Conservation (phyloP, 1,140 invertebrate genomes). For the Trachymyrmex cornetzi region DNA sequence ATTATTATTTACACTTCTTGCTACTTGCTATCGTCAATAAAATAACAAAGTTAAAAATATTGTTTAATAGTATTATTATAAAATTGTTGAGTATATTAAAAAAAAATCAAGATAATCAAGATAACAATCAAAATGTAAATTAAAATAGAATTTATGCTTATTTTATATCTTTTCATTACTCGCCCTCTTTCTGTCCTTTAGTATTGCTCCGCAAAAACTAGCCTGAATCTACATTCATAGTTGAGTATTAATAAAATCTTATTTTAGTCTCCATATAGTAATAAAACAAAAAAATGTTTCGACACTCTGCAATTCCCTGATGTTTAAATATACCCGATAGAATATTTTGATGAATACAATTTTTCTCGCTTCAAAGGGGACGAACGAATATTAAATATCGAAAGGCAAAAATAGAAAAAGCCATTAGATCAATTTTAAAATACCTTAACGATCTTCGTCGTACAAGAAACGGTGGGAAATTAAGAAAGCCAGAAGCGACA, state of each 20-base stretch:
- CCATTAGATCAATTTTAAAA: background rate
- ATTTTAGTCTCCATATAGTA: background rate
- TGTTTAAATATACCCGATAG: conserved; percentile 1
- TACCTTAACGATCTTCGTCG: background rate
- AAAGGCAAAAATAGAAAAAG: background rate
- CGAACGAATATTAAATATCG: conserved; percentile 29
- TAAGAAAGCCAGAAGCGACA: background rate
- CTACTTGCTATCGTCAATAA: background rate
- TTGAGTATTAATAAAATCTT: background rate
- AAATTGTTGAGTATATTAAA: too few relatives aligned
- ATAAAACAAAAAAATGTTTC: background rate
- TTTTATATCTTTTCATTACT: too few relatives aligned
- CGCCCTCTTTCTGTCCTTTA: too few relatives aligned
- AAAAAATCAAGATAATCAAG: too few relatives aligned
- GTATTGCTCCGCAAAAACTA: too few relatives aligned
- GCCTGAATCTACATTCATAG: background rate
- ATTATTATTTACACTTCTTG: background rate
- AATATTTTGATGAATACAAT: background rate
- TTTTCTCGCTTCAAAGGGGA: background rate
- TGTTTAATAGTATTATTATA: background rate
- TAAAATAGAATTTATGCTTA: too few relatives aligned
- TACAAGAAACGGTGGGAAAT: background rate
- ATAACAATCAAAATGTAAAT: too few relatives aligned
- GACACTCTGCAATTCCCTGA: background rate
- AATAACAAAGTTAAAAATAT: conserved; percentile 1